Evolutionary conservation across 2,888 invertebrate species (phyloP).

Genomic region (Yponomeuta evonymella): DNA sequence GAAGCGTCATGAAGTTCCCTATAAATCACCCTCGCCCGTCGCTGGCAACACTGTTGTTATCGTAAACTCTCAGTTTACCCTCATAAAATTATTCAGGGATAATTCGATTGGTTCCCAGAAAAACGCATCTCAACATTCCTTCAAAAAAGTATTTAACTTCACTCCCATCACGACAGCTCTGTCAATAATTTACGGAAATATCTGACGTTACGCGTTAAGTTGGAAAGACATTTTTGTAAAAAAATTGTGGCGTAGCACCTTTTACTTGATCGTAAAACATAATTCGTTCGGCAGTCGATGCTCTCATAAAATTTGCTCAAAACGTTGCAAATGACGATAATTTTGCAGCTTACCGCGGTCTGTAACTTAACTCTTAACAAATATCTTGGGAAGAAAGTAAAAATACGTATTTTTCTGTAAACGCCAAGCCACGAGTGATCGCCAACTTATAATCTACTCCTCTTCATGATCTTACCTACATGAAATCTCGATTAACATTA

Average conservation of each 20-base stretch:
- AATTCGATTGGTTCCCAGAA: constrained; percentile 61
- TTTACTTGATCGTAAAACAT: constrained; percentile 1
- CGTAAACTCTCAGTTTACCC: constrained; percentile 33
- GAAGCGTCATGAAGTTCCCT: constrained; percentile 34
- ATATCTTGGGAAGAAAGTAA: background rate
- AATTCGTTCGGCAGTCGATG: constrained; percentile 1
- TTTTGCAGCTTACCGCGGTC: background rate
- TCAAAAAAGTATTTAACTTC: constrained; percentile 4
- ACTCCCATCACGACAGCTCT: constrained; percentile 1
- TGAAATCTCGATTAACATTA: too few relatives aligned
- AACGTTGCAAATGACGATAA: background rate
- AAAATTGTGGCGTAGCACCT: background rate
- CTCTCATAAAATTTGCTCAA: background rate
- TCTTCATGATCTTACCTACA: too few relatives aligned
- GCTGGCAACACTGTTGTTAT: constrained; percentile 38
- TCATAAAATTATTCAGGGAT: constrained; percentile 52
- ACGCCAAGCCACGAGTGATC: too few relatives aligned
- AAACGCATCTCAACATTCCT: constrained; percentile 3
- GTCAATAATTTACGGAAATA: constrained; percentile 2
- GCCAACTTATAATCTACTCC: too few relatives aligned
- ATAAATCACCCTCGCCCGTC: constrained; percentile 36
- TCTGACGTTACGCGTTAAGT: background rate
- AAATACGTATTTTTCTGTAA: too few relatives aligned
- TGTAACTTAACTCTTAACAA: background rate
- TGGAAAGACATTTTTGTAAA: background rate